Conservation (phyloP, 2,888 invertebrate species). For the Meiosimyza platycephala region DNA sequence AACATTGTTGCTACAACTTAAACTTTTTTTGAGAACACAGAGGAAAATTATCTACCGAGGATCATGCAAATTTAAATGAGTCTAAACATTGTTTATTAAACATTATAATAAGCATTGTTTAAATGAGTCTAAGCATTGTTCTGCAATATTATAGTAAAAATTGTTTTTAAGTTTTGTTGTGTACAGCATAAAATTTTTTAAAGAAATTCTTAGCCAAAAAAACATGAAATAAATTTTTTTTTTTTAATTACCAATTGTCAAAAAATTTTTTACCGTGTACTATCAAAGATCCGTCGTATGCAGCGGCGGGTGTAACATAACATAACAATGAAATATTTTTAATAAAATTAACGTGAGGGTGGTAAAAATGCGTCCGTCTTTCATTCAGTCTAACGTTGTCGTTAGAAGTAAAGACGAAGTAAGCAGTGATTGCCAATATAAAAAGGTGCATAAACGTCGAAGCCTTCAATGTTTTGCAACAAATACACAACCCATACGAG, state of each 20-base stretch:
- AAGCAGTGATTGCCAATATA: not conserved
- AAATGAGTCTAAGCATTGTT: no score
- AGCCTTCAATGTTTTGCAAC: conserved; percentile 37
- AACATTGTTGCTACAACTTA: not conserved
- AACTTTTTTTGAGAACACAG: no score
- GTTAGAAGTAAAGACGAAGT: not conserved
- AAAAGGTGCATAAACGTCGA: conserved; percentile 26
- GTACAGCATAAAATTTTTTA: no score
- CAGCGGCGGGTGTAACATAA: not conserved
- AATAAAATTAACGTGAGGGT: conserved; percentile 61
- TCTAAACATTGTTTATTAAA: no score
- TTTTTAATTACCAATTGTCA: not conserved
- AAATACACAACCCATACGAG: conserved; percentile 31
- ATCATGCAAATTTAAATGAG: no score
- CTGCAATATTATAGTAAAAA: no score
- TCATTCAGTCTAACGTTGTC: not conserved
- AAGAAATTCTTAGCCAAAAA: no score
- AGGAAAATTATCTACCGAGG: no score
- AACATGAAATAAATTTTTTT: no score
- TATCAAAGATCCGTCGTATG: not conserved
- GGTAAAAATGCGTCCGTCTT: conserved; percentile 16
- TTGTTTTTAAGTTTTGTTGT: no score
- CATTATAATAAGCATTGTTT: no score
- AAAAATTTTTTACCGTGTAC: not conserved
- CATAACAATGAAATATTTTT: conserved; percentile 54